These are phyloP conservation scores for Odiellus spinosus DNA, from an alignment of 2,888 invertebrate species.

Conservation along the genomic window DNA sequence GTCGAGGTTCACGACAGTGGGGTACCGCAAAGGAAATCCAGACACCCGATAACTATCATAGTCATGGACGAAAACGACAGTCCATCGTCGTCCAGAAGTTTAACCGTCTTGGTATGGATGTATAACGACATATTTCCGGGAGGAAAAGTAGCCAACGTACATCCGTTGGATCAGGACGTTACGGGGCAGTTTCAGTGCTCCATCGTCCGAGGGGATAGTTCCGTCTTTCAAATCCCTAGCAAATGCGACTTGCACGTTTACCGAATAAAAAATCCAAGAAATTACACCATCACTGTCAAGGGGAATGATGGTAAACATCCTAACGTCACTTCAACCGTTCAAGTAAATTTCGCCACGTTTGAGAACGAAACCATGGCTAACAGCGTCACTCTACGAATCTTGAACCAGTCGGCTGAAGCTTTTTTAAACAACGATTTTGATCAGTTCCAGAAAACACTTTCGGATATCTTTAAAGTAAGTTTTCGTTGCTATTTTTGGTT, in stretches of 20 bases:
- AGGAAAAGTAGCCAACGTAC: slow-evolving; percentile 77
- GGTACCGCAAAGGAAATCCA: slow-evolving; percentile 61
- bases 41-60: slow-evolving; percentile 54
- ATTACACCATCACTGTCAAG: slow-evolving; percentile 49
- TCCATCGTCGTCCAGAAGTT: slow-evolving; percentile 65
- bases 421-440: slow-evolving; percentile 64
- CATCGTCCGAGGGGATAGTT: slow-evolving; percentile 39
- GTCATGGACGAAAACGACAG: slow-evolving; percentile 80
- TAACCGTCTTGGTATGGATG: slow-evolving; percentile 55
- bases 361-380: slow-evolving; percentile 66
- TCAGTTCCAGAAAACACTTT: slow-evolving; percentile 51
- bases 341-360: slow-evolving; percentile 62
- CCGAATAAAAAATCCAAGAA: slow-evolving; percentile 37
- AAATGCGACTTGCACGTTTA: slow-evolving; percentile 66
- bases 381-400: slow-evolving; percentile 57
- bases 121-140: slow-evolving; percentile 39
- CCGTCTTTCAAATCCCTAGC: slow-evolving; percentile 42
- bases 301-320: slow-evolving; percentile 79
- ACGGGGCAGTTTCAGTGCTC: slow-evolving; percentile 75
- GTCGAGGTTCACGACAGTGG: slow-evolving; percentile 82
- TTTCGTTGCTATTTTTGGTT: too few species aligned
- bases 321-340: slow-evolving; percentile 71
- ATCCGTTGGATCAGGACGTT: slow-evolving; percentile 80
- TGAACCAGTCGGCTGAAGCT: slow-evolving; percentile 51
- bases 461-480: slow-evolving; percentile 38